phyloP scores from a whole-genome alignment of 2,113 vertebrate genomes.

The Puma concolor region DNA sequence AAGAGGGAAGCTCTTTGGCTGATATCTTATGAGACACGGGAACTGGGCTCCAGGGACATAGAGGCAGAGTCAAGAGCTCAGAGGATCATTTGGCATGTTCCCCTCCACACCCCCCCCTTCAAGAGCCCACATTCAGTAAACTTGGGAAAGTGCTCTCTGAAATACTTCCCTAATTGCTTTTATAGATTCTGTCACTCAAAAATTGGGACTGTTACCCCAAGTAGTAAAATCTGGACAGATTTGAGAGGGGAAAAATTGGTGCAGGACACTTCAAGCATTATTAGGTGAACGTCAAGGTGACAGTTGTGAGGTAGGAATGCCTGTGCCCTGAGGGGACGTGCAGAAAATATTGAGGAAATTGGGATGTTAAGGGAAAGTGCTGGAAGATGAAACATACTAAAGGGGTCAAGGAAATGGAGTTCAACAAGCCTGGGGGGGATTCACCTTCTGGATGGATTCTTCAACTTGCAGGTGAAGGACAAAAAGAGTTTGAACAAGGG shows the following conservation, averaged over 20 bases:
- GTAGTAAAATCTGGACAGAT: neutral
- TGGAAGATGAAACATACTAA: neutral
- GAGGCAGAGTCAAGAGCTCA: neutral
- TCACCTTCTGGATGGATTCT: neutral
- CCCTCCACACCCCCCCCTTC: neutral
- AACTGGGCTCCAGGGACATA: neutral
- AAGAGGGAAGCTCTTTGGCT: neutral
- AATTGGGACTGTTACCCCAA: neutral
- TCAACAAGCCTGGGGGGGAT: neutral
- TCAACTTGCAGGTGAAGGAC: neutral
- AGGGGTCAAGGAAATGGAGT: neutral
- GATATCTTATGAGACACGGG: neutral
- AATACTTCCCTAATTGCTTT: neutral
- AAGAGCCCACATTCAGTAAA: neutral
- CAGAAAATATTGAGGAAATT: neutral
- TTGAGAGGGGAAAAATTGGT: neutral
- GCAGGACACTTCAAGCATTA: neutral
- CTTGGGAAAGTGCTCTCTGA: neutral
- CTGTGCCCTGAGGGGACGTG: neutral
- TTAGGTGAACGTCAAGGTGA: neutral
- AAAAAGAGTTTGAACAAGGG: neutral
- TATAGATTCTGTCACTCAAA: neutral
- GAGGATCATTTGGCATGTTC: neutral
- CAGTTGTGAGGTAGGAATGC: neutral
- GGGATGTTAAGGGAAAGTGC: neutral